phyloP scores from a whole-genome alignment of 2,888 invertebrate species.

The Mythimna impura region DNA sequence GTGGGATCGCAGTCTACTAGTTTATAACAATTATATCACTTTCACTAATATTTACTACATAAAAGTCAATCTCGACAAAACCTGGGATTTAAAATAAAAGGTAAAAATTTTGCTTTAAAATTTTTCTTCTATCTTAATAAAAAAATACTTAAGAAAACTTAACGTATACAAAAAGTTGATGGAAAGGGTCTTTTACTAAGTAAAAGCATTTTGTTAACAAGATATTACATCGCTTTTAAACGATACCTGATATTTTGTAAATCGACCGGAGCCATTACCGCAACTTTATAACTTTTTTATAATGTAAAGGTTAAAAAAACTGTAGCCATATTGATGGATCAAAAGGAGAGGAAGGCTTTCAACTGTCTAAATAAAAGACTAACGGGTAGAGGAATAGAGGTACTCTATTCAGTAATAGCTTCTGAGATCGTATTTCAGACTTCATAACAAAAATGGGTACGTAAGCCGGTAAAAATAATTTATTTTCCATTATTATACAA shows the following conservation, averaged over 20 bases:
- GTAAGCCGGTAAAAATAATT: conserved; percentile 47
- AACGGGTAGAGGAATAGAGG: conserved; percentile 46
- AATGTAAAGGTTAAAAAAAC: conserved; percentile 24
- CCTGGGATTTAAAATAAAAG: not conserved
- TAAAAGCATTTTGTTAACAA: conserved; percentile 15
- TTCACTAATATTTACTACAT: not conserved
- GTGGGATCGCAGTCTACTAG: too few relatives aligned
- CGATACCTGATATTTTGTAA: conserved; percentile 39
- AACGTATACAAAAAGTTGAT: not conserved
- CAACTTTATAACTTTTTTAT: conserved; percentile 37
- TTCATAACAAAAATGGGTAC: conserved; percentile 54
- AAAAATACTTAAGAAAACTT: not conserved
- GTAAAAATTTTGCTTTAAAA: not conserved
- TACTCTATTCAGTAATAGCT: conserved; percentile 52
- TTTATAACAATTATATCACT: too few relatives aligned
- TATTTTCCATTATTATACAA: conserved; percentile 62
- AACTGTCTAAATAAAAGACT: conserved; percentile 62
- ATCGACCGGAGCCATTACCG: conserved; percentile 35
- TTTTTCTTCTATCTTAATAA: not conserved
- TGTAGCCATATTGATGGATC: conserved; percentile 39
- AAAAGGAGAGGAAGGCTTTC: conserved; percentile 50
- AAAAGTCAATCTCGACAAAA: not conserved
- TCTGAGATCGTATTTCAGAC: conserved; percentile 52
- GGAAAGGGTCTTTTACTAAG: not conserved
- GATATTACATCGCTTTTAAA: conserved; percentile 27